These are phyloP conservation scores for Euglossa dilemma DNA, from an alignment of 1,140 invertebrate species.

Conservation along the genomic window DNA sequence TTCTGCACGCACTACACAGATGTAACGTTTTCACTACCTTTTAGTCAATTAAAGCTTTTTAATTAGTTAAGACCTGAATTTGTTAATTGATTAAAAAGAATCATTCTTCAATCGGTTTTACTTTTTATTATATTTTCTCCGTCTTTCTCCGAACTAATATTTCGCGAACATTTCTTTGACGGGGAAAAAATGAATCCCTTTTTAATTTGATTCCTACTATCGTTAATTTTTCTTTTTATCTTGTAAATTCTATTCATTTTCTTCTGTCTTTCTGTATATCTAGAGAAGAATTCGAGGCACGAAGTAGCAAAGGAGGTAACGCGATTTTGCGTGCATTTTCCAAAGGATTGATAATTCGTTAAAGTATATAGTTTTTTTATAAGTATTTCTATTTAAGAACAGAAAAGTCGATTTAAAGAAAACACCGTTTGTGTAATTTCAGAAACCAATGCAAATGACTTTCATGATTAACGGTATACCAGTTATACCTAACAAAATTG, in stretches of 20 bases:
- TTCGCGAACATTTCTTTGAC: background rate
- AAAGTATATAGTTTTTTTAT: background rate
- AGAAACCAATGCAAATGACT: no score
- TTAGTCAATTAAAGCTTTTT: background rate
- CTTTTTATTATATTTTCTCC: background rate
- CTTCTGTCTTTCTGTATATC: conserved; percentile 2
- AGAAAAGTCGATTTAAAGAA: background rate
- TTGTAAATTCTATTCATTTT: background rate
- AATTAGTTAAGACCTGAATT: background rate
- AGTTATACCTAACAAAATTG: no score
- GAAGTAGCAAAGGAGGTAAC: background rate
- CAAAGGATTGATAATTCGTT: background rate
- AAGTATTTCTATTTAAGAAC: background rate
- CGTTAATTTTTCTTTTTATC: background rate
- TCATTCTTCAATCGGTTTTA: background rate
- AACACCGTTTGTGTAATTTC: no score
- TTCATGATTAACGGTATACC: no score
- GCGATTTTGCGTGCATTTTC: background rate
- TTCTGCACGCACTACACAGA: background rate
- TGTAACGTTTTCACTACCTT: background rate
- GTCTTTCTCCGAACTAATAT: background rate
- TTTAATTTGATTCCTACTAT: background rate
- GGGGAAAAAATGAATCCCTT: background rate
- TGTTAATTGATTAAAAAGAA: background rate
- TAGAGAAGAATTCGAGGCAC: background rate